A percentile compares a stretch with the other conserved stretches of the same genome.
Conservation (phyloP, 2,888 invertebrate species). For the Congeria kusceri region DNA sequence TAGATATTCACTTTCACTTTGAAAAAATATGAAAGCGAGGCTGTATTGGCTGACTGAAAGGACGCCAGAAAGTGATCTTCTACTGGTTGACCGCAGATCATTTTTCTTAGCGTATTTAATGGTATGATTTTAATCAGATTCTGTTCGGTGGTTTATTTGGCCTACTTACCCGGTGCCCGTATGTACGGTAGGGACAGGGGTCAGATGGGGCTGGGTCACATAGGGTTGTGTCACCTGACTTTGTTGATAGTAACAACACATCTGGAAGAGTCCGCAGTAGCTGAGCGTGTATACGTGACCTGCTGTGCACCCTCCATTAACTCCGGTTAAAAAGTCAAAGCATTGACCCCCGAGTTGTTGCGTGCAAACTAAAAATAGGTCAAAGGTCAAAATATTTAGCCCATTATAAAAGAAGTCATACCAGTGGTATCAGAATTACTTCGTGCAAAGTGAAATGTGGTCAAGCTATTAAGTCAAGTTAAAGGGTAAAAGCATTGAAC, state of each 20-base stretch:
- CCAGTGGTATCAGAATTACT: slow-evolving; percentile 26
- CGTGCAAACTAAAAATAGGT: slow-evolving; percentile 36
- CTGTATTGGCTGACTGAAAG: too few species aligned
- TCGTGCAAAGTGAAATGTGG: slow-evolving; percentile 41
- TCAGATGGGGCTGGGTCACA: too few species aligned
- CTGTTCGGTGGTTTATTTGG: too few species aligned
- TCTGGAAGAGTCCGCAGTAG: slow-evolving; percentile 65
- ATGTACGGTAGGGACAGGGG: slow-evolving; percentile 3
- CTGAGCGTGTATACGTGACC: slow-evolving; percentile 63
- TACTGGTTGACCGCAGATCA: too few species aligned
- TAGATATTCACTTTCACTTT: too few species aligned
- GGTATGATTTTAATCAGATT: too few species aligned
- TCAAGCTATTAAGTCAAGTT: too few species aligned
- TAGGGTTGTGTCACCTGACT: slow-evolving; percentile 9
- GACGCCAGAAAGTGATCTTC: too few species aligned
- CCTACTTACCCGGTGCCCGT: slow-evolving; percentile 8
- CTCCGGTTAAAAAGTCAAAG: slow-evolving; percentile 33
- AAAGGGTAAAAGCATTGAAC: too few species aligned
- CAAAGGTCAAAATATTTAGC: neutral
- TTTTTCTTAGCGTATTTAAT: too few species aligned
- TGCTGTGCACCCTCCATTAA: slow-evolving; percentile 47
- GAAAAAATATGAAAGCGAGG: too few species aligned
- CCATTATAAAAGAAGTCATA: slow-evolving; percentile 32
- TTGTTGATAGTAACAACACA: slow-evolving; percentile 55
- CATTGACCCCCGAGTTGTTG: slow-evolving; percentile 31